Percentiles rank a stretch among this genome's conserved stretches.
Conservation (phyloP, 2,888 invertebrate genomes). For the Euproctis similis region DNA sequence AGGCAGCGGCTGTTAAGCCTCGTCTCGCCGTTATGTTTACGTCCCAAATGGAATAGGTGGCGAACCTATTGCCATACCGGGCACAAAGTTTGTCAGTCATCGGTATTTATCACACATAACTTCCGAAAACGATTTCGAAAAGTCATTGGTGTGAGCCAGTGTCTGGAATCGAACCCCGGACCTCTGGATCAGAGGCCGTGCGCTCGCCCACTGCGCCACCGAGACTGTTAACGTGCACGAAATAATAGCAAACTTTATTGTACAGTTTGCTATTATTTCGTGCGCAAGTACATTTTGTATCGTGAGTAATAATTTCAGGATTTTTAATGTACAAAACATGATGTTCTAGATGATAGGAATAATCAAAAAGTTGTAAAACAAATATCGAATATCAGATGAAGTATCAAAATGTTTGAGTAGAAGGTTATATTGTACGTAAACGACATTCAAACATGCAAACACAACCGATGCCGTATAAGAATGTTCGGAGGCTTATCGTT, state of each 20-base stretch:
- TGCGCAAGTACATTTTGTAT: constrained; percentile 14
- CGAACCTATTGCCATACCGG: too few relatives aligned
- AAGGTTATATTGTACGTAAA: constrained; percentile 25
- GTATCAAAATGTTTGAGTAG: constrained; percentile 5
- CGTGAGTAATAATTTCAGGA: constrained; percentile 15
- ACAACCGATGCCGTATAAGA: constrained; percentile 1
- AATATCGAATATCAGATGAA: constrained; percentile 15
- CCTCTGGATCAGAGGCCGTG: too few relatives aligned
- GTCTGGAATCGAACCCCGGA: too few relatives aligned
- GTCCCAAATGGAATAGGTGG: too few relatives aligned
- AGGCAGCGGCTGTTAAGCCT: too few relatives aligned
- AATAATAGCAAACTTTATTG: constrained; percentile 16
- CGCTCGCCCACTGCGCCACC: too few relatives aligned
- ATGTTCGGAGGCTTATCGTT: background rate
- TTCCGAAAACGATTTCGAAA: too few relatives aligned
- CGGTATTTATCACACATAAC: too few relatives aligned
- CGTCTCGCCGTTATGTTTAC: too few relatives aligned
- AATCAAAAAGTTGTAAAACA: constrained; percentile 25
- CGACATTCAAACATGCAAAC: constrained; percentile 31
- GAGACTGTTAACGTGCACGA: background rate
- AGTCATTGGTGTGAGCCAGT: too few relatives aligned
- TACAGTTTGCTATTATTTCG: too few relatives aligned
- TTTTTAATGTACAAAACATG: constrained; percentile 8
- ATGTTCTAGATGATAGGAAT: constrained; percentile 12
- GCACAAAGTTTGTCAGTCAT: too few relatives aligned